phyloP scores from a whole-genome alignment of 1,140 invertebrate species.

The Drosophila nigrodunni region DNA sequence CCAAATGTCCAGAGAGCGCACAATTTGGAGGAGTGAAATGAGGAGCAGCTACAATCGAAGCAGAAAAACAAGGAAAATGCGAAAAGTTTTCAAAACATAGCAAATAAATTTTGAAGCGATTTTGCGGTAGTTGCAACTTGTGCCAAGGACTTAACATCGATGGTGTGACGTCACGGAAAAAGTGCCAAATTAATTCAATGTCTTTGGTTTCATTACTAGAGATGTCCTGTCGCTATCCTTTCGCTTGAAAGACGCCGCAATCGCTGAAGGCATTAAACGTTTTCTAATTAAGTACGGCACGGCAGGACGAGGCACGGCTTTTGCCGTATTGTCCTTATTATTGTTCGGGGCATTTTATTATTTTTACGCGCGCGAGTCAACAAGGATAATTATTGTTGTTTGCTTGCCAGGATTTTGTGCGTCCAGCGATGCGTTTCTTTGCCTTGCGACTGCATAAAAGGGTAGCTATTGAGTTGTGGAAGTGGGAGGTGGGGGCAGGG shows the following conservation, averaged over 20 bases:
- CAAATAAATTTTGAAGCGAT: constrained; percentile 39
- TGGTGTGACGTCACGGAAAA: constrained; percentile 9
- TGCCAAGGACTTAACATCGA: constrained; percentile 10
- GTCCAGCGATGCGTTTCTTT: constrained; percentile 66
- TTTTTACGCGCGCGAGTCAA: constrained; percentile 59
- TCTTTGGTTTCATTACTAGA: constrained; percentile 8
- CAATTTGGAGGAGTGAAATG: background rate
- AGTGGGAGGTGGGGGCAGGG: constrained; percentile 8
- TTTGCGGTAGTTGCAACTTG: constrained; percentile 5
- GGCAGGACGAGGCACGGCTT: constrained; percentile 4
- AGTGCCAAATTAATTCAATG: constrained; percentile 41
- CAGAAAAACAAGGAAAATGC: background rate
- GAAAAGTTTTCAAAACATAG: constrained; percentile 28
- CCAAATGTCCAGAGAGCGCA: constrained; percentile 10
- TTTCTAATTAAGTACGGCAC: constrained; percentile 78
- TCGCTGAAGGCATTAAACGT: constrained; percentile 74
- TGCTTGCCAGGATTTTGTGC: constrained; percentile 45
- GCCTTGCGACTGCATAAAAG: constrained; percentile 57
- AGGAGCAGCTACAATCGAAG: background rate
- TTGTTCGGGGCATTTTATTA: constrained; percentile 64
- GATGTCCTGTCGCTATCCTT: constrained; percentile 33
- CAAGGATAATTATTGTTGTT: constrained; percentile 77
- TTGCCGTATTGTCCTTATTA: constrained; percentile 35
- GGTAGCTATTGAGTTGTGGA: constrained; percentile 53
- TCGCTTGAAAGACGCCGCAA: constrained; percentile 49